Conservation (phyloP, 2,888 invertebrate species). For the Lysandra bellargus region DNA sequence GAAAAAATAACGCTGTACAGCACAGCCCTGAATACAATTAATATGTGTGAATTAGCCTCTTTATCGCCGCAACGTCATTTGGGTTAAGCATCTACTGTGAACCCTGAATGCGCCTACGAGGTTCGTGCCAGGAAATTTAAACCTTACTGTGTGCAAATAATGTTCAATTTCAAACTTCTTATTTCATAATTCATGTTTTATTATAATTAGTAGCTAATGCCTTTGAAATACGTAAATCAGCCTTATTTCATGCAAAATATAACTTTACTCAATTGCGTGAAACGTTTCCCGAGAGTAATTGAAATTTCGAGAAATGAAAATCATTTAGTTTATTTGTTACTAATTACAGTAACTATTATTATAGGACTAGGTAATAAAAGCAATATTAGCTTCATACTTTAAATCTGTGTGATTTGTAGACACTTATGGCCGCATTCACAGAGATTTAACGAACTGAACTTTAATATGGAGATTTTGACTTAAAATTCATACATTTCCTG, state of each 20-base stretch:
- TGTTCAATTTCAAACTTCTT: background rate
- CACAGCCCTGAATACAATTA: conserved; percentile 45
- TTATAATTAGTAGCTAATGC: background rate
- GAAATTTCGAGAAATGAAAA: background rate
- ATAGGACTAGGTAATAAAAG: background rate
- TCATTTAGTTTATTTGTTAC: background rate
- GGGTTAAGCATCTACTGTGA: conserved; percentile 36
- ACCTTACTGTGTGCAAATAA: background rate
- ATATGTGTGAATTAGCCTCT: conserved; percentile 54
- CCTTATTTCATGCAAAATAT: conserved; percentile 3
- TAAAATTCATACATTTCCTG: too few relatives aligned
- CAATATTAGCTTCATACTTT: background rate
- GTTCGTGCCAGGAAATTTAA: background rate
- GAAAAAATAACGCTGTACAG: background rate
- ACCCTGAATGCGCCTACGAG: conserved; percentile 11
- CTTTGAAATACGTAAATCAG: background rate
- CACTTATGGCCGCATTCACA: too few relatives aligned
- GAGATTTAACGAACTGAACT: too few relatives aligned
- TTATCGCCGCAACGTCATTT: conserved; percentile 37
- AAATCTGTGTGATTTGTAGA: background rate
- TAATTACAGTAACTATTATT: background rate
- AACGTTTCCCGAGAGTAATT: background rate
- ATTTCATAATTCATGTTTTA: background rate
- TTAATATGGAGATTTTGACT: too few relatives aligned
- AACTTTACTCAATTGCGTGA: background rate